Evolutionary conservation across 2,888 invertebrate genomes (phyloP).

Genomic region (Chymomyza fuscimana): DNA sequence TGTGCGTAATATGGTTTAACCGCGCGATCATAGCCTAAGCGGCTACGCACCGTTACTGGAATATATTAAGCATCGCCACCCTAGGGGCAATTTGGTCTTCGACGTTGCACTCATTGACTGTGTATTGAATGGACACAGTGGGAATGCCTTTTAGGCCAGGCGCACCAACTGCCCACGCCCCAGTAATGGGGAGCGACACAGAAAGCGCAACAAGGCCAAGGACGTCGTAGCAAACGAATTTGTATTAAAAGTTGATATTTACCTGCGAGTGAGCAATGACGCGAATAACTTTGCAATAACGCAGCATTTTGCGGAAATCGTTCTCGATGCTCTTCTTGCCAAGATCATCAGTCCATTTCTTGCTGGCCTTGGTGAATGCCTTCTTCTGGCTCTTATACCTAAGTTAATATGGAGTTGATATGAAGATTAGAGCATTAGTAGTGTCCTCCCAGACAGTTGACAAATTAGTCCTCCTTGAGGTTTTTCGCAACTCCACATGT

Average conservation of each 20-base stretch:
- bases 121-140: slow-evolving; percentile 73
- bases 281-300: slow-evolving; percentile 98
- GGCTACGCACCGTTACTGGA: slow-evolving; percentile 79
- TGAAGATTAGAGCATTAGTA: slow-evolving; percentile 18
- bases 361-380: slow-evolving; percentile 98
- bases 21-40: slow-evolving; percentile 77
- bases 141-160: slow-evolving; percentile 77
- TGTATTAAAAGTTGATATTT: slow-evolving; percentile 57
- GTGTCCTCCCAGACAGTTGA: neutral
- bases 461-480: slow-evolving; percentile 44
- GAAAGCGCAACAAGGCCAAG: slow-evolving; percentile 71
- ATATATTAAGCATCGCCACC: slow-evolving; percentile 80
- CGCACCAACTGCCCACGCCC: slow-evolving; percentile 54
- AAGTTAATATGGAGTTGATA: slow-evolving; percentile 43
- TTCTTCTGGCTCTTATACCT: slow-evolving; percentile 99
- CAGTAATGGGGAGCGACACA: slow-evolving; percentile 41
- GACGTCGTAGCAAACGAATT: slow-evolving; percentile 67
- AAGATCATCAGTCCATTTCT: slow-evolving; percentile 99
- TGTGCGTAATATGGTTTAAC: slow-evolving; percentile 80
- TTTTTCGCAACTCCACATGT: slow-evolving; percentile 37
- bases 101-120: slow-evolving; percentile 78
- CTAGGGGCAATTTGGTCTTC: slow-evolving; percentile 79
- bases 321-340: slow-evolving; percentile 98
- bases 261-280: slow-evolving; percentile 99
- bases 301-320: slow-evolving; percentile 97